Percentiles rank a stretch among this genome's conserved stretches.
These are phyloP conservation scores for Drosophila parthenogenetica DNA, from an alignment of 2,888 invertebrate species.

Conservation along the genomic window DNA sequence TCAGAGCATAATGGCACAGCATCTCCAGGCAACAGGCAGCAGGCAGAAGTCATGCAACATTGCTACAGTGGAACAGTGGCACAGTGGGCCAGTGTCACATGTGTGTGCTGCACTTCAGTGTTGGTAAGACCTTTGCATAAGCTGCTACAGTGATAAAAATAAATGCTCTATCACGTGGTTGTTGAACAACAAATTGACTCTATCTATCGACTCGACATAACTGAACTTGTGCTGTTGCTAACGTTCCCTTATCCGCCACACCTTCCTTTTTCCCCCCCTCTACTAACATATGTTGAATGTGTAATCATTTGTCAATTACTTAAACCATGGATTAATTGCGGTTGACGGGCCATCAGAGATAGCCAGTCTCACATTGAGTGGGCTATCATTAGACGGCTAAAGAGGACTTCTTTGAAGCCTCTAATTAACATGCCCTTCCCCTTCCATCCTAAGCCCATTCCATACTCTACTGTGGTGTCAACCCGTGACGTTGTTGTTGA, in stretches of 20 bases:
- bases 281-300: constrained; percentile 57
- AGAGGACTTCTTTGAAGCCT: constrained; percentile 30
- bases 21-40: constrained; percentile 40
- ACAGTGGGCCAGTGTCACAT: constrained; percentile 36
- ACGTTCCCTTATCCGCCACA: neutral
- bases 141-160: constrained; percentile 46
- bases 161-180: constrained; percentile 21
- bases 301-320: constrained; percentile 80
- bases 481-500: constrained; percentile 27
- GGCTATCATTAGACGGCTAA: constrained; percentile 60
- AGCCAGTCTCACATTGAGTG: constrained; percentile 43
- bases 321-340: constrained; percentile 72
- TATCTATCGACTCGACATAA: constrained; percentile 15
- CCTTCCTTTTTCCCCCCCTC: neutral
- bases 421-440: constrained; percentile 63
- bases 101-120: constrained; percentile 33
- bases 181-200: constrained; percentile 12
- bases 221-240: constrained; percentile 30
- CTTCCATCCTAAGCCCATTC: constrained; percentile 31
- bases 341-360: constrained; percentile 62
- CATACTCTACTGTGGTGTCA: constrained; percentile 14
- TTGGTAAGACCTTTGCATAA: constrained; percentile 58
- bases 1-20: constrained; percentile 32
- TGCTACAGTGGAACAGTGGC: too few relatives aligned
- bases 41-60: constrained; percentile 31